phyloP scores from a whole-genome alignment of 2,113 vertebrate species.

The Aegithalos caudatus region DNA sequence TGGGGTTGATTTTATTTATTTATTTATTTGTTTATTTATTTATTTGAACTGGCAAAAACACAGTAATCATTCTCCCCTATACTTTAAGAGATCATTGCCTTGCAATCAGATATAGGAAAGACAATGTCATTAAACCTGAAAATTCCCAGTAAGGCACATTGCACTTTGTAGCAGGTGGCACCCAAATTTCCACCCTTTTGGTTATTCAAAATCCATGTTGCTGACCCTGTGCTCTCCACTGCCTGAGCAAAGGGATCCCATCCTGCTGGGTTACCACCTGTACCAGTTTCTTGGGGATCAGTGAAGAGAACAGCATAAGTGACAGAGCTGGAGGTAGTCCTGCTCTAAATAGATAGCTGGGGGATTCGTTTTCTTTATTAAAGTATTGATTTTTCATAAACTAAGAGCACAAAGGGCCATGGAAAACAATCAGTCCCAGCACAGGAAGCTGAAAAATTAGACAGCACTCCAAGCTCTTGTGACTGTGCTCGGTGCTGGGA shows the following conservation, averaged over 20 bases:
- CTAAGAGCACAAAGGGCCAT: constrained; percentile 63
- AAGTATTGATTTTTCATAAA: constrained; percentile 77
- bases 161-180: not conserved
- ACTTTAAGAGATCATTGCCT: not conserved
- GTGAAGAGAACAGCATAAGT: not conserved
- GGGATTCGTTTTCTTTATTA: constrained; percentile 67
- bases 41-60: not conserved
- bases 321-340: constrained; percentile 1
- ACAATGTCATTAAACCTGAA: not conserved
- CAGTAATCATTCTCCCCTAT: not conserved
- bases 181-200: not conserved
- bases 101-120: not conserved
- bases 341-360: constrained; percentile 55
- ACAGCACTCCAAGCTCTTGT: not conserved
- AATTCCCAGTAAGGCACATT: not conserved
- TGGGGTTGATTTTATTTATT: not conserved
- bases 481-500: not conserved
- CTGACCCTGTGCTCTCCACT: not conserved
- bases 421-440: constrained; percentile 65
- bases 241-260: not conserved
- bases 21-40: not conserved
- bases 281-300: not conserved
- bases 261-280: not conserved
- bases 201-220: not conserved
- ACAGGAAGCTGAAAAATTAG: constrained; percentile 52